Conservation (phyloP, 2,797 vertebrate genomes). For the Meda fulgida region DNA sequence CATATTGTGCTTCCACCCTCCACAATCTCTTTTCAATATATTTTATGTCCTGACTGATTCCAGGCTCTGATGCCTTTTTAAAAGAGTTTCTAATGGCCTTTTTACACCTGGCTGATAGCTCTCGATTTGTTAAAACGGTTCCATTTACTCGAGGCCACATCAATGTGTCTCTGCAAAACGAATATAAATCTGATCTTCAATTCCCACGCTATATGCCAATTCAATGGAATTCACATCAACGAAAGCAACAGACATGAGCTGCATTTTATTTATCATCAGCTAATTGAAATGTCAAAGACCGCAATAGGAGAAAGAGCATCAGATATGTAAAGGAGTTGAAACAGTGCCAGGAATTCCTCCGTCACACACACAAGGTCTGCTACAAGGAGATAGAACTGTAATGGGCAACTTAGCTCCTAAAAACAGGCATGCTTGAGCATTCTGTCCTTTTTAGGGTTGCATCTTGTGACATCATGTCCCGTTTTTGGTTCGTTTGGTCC, state of each 20-base stretch:
- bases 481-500: no score
- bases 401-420: no score
- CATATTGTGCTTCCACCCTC: slow-evolving; percentile 1
- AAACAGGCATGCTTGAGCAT: no score
- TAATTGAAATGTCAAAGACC: neutral
- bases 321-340: no score
- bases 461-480: no score
- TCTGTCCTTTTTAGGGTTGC: no score
- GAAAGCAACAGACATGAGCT: neutral
- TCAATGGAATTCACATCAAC: neutral
- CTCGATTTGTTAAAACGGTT: neutral
- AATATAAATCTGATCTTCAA: neutral
- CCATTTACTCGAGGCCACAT: neutral
- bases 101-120: neutral
- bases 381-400: no score
- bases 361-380: no score
- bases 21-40: neutral
- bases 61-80: slow-evolving; percentile 5
- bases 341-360: no score
- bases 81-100: neutral
- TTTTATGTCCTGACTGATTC: neutral
- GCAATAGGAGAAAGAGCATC: no score
- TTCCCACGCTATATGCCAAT: neutral
- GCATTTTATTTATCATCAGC: neutral
- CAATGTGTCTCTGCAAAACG: neutral